Conservation (phyloP, 2,888 invertebrate genomes). For the Theodoxus fluviatilis region DNA sequence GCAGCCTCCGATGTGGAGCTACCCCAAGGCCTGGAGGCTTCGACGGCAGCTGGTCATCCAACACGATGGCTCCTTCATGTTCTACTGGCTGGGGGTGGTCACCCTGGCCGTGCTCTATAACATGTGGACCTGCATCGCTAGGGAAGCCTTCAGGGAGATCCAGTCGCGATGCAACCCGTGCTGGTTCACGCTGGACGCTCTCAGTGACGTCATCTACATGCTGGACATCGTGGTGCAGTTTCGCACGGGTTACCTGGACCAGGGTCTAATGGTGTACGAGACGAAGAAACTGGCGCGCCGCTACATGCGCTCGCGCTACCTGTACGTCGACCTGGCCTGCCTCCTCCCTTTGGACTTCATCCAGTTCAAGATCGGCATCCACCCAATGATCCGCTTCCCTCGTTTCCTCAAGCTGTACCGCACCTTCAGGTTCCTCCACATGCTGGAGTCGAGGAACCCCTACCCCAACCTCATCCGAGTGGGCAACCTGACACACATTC, state of each 20-base stretch:
- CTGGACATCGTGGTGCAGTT: constrained; percentile 90
- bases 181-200: constrained; percentile 72
- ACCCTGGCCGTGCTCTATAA: constrained; percentile 92
- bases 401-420: constrained; percentile 76
- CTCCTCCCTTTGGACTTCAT: constrained; percentile 86
- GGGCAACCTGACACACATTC: constrained; percentile 91
- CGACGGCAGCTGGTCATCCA: constrained; percentile 74
- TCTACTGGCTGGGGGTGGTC: constrained; percentile 90
- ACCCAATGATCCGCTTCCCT: constrained; percentile 78
- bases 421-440: constrained; percentile 85
- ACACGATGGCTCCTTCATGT: constrained; percentile 94
- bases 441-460: constrained; percentile 93
- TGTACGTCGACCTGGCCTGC: constrained; percentile 83
- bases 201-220: constrained; percentile 87
- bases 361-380: constrained; percentile 76
- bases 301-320: constrained; percentile 84
- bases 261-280: constrained; percentile 90
- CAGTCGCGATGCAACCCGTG: constrained; percentile 66
- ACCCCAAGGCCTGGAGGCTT: constrained; percentile 22
- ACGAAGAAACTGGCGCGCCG: constrained; percentile 87
- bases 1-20: neutral
- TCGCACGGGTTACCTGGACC: constrained; percentile 90
- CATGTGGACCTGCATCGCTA: constrained; percentile 92
- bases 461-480: constrained; percentile 97
- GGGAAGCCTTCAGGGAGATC: constrained; percentile 92